These are phyloP conservation scores for Takifugu ocellatus DNA, from an alignment of 2,797 vertebrate species.

Conservation along the genomic window DNA sequence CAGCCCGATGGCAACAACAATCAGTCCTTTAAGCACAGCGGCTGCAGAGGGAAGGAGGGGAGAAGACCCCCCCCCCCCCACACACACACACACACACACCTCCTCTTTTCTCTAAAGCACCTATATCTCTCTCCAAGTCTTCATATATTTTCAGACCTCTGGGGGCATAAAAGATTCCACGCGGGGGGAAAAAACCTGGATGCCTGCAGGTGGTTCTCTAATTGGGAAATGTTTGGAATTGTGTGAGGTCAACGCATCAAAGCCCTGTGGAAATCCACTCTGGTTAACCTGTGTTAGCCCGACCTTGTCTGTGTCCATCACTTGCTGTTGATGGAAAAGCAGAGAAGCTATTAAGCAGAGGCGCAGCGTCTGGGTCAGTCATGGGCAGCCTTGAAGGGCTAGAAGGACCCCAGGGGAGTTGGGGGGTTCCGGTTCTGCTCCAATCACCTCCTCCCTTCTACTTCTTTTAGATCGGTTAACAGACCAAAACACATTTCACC, in stretches of 20 bases:
- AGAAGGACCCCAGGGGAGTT: slow-evolving; percentile 1
- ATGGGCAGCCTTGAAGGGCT: slow-evolving; percentile 27
- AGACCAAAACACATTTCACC: slow-evolving; percentile 4
- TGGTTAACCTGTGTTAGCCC: slow-evolving; percentile 49
- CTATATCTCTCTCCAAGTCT: slow-evolving; percentile 30
- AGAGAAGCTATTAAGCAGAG: slow-evolving; percentile 36
- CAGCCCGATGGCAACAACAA: slow-evolving; percentile 47
- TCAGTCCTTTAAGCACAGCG: slow-evolving; percentile 49
- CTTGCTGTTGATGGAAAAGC: slow-evolving; percentile 30
- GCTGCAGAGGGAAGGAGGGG: slow-evolving; percentile 14
- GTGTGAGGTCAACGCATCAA: slow-evolving; percentile 44
- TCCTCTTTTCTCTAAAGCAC: slow-evolving; percentile 10
- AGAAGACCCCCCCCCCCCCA: not conserved
- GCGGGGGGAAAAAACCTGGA: slow-evolving; percentile 8
- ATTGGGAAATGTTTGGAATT: slow-evolving; percentile 44
- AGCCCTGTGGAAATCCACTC: slow-evolving; percentile 41
- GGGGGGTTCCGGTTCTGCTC: slow-evolving; percentile 2
- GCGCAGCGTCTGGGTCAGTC: slow-evolving; percentile 36
- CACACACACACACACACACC: too few species aligned
- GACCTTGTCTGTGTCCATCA: slow-evolving; percentile 30
- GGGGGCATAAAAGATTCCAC: slow-evolving; percentile 5
- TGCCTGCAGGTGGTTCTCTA: slow-evolving; percentile 41
- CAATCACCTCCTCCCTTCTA: slow-evolving; percentile 13
- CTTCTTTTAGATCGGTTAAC: slow-evolving; percentile 23
- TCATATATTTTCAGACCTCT: slow-evolving; percentile 6